Evolutionary conservation across 2,888 invertebrate genomes (phyloP), one percentile per base, ranked within the genome.

Genomic region (Tipula unca): DNA sequence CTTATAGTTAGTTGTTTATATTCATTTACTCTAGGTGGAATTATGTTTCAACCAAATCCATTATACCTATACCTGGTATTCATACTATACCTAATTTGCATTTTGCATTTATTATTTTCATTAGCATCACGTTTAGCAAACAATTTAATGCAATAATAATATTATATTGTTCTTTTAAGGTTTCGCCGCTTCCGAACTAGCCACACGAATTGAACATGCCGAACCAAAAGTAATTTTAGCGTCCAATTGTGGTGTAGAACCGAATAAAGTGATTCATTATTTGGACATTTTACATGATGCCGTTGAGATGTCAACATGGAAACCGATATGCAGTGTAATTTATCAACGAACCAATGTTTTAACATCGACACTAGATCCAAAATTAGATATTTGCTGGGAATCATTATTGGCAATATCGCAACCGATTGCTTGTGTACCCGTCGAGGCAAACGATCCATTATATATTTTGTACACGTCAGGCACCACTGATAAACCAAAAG

Each of bases 391-490:
- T 36, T 92, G 94, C 85, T 98, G 97, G 96, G 93, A 95, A 1
- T 94, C 95, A 25, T 95, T 95, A 0, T 88, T 96, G 86, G 91
- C 90, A 86, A 91, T 92, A 86, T 93, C 94, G 0, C 92, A 93
- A 3, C 94, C 95, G 0, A 94, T 95, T 85, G 94, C 95, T 0
- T 97, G 97, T 89, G 95, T 97, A 0, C 93, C 98, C 0, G 94
- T 97, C 0, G 95, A 96, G 88, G 95, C 98, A 0, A 97, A 96
- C 88, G 96, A 98, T 88, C 97, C 98, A 0, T 91, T 98, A 10
- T 98, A 98, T 89, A 95, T 98, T 86, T 92, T 98, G 3, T 98
- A 98, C 89, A 98, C 98, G 0, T 98, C 98, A 1, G 97, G 97
- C 87, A 95, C 95, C n/a, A 95, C 95, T 86, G 95, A 95, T 92